Conservation (phyloP, 2,797 vertebrate genomes). For the Falco concolor region DNA sequence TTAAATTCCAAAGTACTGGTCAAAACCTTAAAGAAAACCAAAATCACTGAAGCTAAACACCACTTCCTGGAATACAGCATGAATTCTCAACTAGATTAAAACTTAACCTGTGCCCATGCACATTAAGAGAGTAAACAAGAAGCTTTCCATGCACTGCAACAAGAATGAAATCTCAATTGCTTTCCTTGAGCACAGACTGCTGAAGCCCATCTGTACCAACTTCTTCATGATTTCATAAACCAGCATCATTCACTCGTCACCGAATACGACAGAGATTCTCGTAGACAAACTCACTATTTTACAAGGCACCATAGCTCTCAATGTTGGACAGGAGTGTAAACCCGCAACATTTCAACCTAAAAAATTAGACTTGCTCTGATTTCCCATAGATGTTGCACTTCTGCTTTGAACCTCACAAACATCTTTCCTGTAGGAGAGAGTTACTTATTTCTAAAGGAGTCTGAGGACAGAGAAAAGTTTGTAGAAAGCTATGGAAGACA, state of each 20-base stretch:
- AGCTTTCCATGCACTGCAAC: not conserved
- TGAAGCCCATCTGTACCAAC: not conserved
- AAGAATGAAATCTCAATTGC: not conserved
- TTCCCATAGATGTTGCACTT: not conserved
- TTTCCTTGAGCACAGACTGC: not conserved
- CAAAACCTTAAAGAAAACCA: slow-evolving; percentile 43
- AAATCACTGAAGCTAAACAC: not conserved
- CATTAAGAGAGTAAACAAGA: not conserved
- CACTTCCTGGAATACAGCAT: slow-evolving; percentile 7
- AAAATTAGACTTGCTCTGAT: not conserved
- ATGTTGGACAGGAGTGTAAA: not conserved
- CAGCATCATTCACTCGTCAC: not conserved
- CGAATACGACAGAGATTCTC: not conserved
- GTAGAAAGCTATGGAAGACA: not conserved
- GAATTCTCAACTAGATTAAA: slow-evolving; percentile 15
- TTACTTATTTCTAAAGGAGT: not conserved
- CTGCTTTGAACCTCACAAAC: not conserved
- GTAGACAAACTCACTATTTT: not conserved
- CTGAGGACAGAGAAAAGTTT: not conserved
- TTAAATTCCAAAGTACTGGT: slow-evolving; percentile 40
- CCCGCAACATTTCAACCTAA: not conserved
- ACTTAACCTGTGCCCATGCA: not conserved
- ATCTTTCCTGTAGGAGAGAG: not conserved
- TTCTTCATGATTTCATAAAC: not conserved
- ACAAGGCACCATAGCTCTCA: not conserved